A percentile compares a stretch with the other conserved stretches of the same genome.
Evolutionary conservation across 2,113 vertebrate species (phyloP).

Genomic region (Bubalus kerabau): DNA sequence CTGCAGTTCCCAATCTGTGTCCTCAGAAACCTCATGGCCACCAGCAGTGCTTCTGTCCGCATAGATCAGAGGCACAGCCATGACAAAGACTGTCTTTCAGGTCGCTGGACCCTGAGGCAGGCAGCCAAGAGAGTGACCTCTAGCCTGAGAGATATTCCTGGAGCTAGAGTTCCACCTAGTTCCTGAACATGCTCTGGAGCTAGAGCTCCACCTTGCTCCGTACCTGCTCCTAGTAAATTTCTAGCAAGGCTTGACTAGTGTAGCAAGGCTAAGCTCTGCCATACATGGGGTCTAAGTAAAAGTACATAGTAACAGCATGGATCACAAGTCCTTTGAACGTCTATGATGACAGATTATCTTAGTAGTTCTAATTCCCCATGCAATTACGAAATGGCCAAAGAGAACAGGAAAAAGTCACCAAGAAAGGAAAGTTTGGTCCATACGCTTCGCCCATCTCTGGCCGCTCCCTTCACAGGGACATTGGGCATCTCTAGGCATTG

Average conservation of each 20-base stretch:
- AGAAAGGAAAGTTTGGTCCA: neutral
- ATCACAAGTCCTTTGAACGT: neutral
- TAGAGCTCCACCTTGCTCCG: neutral
- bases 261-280: neutral
- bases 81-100: neutral
- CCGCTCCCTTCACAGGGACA: fast-evolving
- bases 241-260: neutral
- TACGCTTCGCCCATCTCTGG: fast-evolving
- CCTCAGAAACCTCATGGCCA: neutral
- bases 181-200: neutral
- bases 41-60: neutral
- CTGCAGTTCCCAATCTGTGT: neutral
- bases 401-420: neutral
- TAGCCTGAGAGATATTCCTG: neutral
- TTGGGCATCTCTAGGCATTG: neutral
- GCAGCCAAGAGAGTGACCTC: neutral
- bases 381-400: neutral
- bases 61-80: neutral
- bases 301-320: neutral
- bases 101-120: neutral
- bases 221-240: neutral
- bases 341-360: neutral
- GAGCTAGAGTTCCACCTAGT: neutral
- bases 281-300: neutral
- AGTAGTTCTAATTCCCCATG: neutral